Conservation (phyloP, 2,888 invertebrate genomes). For the Morinoia aosen region DNA sequence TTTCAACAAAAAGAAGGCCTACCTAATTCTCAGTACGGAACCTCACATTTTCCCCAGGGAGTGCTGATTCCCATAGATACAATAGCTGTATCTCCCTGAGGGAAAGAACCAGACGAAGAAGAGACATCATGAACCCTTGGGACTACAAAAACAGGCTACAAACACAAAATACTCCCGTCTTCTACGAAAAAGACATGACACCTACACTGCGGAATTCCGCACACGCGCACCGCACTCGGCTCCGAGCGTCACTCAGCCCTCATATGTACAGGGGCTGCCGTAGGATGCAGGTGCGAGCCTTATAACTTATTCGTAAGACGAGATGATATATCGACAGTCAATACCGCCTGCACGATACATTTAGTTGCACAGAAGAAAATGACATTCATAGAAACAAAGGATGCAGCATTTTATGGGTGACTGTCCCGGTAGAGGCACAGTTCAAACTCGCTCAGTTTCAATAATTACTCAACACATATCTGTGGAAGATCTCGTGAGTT, state of each 20-base stretch:
- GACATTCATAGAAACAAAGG: neutral
- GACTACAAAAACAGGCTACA: too few relatives aligned
- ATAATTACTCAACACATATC: too few relatives aligned
- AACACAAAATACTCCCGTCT: too few relatives aligned
- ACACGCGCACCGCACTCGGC: neutral
- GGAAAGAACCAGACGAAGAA: too few relatives aligned
- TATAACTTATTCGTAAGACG: neutral
- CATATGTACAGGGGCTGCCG: neutral
- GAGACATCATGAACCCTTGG: too few relatives aligned
- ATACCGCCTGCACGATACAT: neutral
- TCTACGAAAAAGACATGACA: neutral
- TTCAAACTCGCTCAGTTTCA: too few relatives aligned
- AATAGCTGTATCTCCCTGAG: too few relatives aligned
- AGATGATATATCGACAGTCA: neutral
- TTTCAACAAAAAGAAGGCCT: too few relatives aligned
- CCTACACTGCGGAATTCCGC: neutral
- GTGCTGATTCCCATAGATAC: too few relatives aligned
- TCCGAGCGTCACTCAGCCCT: neutral
- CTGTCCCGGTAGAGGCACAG: neutral
- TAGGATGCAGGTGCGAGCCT: neutral
- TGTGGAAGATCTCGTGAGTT: too few relatives aligned
- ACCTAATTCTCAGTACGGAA: too few relatives aligned
- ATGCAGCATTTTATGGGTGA: neutral
- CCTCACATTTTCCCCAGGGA: too few relatives aligned
- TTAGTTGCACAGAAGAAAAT: neutral